Evolutionary conservation across 92 coral and sea anemone species (phyloP).

Genomic region (Heliopora coerulea): DNA sequence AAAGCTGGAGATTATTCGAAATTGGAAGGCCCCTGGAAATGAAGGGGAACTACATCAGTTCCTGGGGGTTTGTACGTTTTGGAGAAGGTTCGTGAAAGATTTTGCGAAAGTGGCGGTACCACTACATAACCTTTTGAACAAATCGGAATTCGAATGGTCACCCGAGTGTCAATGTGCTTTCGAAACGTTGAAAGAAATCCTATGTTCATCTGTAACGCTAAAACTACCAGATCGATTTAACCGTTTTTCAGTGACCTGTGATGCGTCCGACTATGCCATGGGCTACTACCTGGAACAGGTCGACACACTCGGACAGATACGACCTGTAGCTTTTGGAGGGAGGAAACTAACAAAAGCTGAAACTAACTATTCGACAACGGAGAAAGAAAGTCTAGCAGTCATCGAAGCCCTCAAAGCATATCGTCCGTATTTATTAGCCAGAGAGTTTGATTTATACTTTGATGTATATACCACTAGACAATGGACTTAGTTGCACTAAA

Average conservation of each 20-base stretch:
- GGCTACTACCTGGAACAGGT: slow-evolving; percentile 52
- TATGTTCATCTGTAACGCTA: slow-evolving; percentile 50
- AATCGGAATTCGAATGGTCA: slow-evolving; percentile 53
- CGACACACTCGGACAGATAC: slow-evolving; percentile 29
- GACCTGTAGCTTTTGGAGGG: slow-evolving; percentile 50
- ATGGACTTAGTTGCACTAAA: too few relatives aligned
- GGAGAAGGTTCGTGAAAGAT: slow-evolving; percentile 56
- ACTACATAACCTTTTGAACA: slow-evolving; percentile 48
- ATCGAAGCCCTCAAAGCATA: slow-evolving; percentile 56
- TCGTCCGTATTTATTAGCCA: slow-evolving; percentile 45
- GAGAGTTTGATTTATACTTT: slow-evolving; percentile 51
- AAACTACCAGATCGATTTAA: slow-evolving; percentile 45
- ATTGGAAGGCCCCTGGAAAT: slow-evolving; percentile 52
- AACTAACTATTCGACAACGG: slow-evolving; percentile 60
- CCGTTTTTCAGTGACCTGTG: slow-evolving; percentile 52
- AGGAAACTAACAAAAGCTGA: slow-evolving; percentile 49
- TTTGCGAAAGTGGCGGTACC: slow-evolving; percentile 54
- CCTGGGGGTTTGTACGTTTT: slow-evolving; percentile 53
- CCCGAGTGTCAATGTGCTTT: slow-evolving; percentile 51
- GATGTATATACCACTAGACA: too few relatives aligned
- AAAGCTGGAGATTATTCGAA: slow-evolving; percentile 52
- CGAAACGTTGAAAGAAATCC: slow-evolving; percentile 31
- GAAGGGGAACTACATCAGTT: too few relatives aligned
- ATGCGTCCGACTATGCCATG: slow-evolving; percentile 51
- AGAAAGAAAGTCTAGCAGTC: slow-evolving; percentile 55